Evolutionary conservation across 1,140 invertebrate species (phyloP), one percentile per base, ranked within the genome.

Genomic region (Drosophila miranda): DNA sequence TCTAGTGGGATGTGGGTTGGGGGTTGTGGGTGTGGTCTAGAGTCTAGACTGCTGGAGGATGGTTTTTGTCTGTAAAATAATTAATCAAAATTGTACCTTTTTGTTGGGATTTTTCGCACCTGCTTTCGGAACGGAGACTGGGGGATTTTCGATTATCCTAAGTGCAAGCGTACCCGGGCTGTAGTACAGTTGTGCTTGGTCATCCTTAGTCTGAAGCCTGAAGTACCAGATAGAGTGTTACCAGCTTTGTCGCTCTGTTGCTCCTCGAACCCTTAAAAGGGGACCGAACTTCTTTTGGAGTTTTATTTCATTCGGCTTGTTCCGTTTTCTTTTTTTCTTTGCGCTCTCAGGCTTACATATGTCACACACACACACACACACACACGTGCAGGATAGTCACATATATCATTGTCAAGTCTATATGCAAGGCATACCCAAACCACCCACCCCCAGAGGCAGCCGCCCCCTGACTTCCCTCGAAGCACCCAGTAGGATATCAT

Each of bases 331-430:
- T 75, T 57, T 19, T 19, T 19, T 19, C 19, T 19, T 61, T 59
- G 64, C 41, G 60, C 11, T 8, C 11, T 8, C 42, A 23, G 50
- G 62, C 67, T 61, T 50, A 55, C 51, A 70, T 58, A 64, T 68
- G 54, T 41, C 52, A 62, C 60, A 74, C 59, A 49, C 56, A 52
- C 23, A 61, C 28, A 42, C 44, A 61, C 34, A 46, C 55, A 67
- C 28, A 49, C 56, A 70, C 50, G 58, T 64, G 56, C 76, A 52
- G 66, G 67, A 80, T 62, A 81, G 83, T 81, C 81, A 78, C 82
- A 86, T 86, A 86, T 86, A 86, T 86, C 81, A 86, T 86, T 86
- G 81, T 86, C 81, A 86, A 86, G 81, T 82, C 81, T 84, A 86
- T 84, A 84, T 84, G 81, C 80, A 84, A 86, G 81, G 63, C 56